phyloP scores from a whole-genome alignment of 2,113 vertebrate genomes.

The Varanus komodoensis region DNA sequence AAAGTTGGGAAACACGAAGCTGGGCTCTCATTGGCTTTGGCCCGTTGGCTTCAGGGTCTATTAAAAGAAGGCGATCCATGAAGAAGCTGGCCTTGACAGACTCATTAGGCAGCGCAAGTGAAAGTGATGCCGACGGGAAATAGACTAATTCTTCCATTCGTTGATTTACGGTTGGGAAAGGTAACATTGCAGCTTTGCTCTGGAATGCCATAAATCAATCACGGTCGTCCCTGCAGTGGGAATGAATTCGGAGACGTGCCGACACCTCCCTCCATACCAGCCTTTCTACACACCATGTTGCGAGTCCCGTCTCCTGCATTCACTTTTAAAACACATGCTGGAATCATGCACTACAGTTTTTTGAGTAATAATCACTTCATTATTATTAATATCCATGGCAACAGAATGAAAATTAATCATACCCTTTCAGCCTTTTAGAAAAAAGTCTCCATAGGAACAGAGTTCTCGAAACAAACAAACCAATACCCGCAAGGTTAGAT shows the following conservation, averaged over 20 bases:
- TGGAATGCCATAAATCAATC: neutral
- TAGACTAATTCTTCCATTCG: neutral
- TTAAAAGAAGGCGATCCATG: neutral
- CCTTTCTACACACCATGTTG: slow-evolving; percentile 34
- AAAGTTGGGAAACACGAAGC: too few relatives aligned
- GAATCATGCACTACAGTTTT: slow-evolving; percentile 62
- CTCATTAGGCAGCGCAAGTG: neutral
- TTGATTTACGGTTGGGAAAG: neutral
- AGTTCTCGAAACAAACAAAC: slow-evolving; percentile 67
- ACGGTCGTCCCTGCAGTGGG: neutral
- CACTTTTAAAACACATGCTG: slow-evolving; percentile 40
- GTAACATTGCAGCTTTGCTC: neutral
- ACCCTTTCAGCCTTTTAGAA: slow-evolving; percentile 51
- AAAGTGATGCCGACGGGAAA: neutral
- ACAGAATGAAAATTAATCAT: slow-evolving; percentile 77
- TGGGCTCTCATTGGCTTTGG: too few relatives aligned
- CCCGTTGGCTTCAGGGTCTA: too few relatives aligned
- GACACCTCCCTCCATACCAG: neutral
- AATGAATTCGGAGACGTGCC: neutral
- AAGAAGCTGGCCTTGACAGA: neutral
- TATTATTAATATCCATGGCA: slow-evolving; percentile 79
- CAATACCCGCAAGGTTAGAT: slow-evolving; percentile 61
- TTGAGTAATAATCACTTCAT: slow-evolving; percentile 76
- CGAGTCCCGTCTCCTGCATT: slow-evolving; percentile 32
- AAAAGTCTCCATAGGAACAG: slow-evolving; percentile 69